These are phyloP conservation scores for Saxicola maurus DNA, from an alignment of 2,797 vertebrate species.

Conservation along the genomic window DNA sequence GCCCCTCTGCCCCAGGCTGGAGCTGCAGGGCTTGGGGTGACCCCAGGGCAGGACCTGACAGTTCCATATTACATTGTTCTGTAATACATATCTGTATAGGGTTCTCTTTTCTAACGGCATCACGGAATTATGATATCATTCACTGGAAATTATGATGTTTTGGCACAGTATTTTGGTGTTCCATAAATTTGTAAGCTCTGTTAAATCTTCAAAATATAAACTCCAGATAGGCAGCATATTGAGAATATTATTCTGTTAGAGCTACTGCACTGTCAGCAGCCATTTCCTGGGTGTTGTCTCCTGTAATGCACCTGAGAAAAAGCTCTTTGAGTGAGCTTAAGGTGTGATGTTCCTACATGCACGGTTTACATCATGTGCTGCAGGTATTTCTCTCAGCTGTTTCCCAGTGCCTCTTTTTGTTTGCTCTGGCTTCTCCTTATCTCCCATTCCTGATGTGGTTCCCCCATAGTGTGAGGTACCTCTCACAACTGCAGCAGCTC, in stretches of 20 bases:
- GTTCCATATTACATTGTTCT: neutral
- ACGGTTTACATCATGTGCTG: neutral
- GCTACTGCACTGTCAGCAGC: neutral
- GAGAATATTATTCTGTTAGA: neutral
- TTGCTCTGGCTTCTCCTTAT: neutral
- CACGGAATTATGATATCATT: neutral
- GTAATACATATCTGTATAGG: accelerated
- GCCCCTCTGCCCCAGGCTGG: neutral
- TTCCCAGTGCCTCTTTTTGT: neutral
- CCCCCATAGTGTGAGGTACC: neutral
- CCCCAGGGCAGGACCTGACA: accelerated
- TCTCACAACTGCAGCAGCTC: neutral
- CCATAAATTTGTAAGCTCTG: neutral
- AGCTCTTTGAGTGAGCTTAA: accelerated
- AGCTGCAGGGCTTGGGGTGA: neutral
- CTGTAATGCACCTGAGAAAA: neutral
- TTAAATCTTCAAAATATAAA: neutral
- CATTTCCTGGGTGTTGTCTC: neutral
- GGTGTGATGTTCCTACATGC: neutral
- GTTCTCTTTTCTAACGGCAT: neutral
- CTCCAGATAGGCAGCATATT: accelerated
- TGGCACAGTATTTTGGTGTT: neutral
- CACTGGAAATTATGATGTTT: neutral
- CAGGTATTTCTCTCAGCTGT: neutral
- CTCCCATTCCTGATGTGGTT: neutral